Percentiles rank a stretch among this genome's conserved stretches.
Conservation (phyloP, 92 coral and sea anemone genomes). For the Porites divaricata region DNA sequence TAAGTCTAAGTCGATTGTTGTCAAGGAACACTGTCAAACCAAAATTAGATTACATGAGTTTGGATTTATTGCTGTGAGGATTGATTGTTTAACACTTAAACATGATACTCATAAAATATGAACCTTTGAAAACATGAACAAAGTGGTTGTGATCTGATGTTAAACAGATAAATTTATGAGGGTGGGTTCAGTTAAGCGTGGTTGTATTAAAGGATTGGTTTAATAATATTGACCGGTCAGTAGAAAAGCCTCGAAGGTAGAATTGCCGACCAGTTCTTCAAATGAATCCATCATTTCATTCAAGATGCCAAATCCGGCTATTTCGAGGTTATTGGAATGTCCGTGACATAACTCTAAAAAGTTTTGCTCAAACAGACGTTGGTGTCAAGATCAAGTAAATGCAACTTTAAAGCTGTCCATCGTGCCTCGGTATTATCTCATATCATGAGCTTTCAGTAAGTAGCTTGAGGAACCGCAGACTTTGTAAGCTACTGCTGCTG, state of each 20-base stretch:
- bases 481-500: not conserved
- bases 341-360: slow-evolving; percentile 57
- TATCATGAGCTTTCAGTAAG: slow-evolving; percentile 83
- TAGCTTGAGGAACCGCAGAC: slow-evolving; percentile 17
- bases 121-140: slow-evolving; percentile 34
- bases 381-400: slow-evolving; percentile 76
- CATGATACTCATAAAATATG: slow-evolving; percentile 56
- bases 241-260: too few species aligned
- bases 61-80: slow-evolving; percentile 30
- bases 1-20: slow-evolving; percentile 30
- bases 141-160: slow-evolving; percentile 32
- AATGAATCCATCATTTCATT: too few species aligned
- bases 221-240: too few species aligned
- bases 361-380: slow-evolving; percentile 71
- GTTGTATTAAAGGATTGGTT: too few species aligned
- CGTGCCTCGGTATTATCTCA: slow-evolving; percentile 59
- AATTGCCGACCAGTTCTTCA: too few species aligned
- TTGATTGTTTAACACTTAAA: slow-evolving; percentile 53
- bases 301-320: slow-evolving; percentile 26
- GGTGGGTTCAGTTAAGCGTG: too few species aligned
- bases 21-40: slow-evolving; percentile 12
- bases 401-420: slow-evolving; percentile 64
- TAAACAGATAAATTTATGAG: too few species aligned
- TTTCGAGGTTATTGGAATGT: slow-evolving; percentile 50
- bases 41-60: slow-evolving; percentile 42